phyloP scores from a whole-genome alignment of 2,113 vertebrate genomes.

The Ranitomeya imitator region DNA sequence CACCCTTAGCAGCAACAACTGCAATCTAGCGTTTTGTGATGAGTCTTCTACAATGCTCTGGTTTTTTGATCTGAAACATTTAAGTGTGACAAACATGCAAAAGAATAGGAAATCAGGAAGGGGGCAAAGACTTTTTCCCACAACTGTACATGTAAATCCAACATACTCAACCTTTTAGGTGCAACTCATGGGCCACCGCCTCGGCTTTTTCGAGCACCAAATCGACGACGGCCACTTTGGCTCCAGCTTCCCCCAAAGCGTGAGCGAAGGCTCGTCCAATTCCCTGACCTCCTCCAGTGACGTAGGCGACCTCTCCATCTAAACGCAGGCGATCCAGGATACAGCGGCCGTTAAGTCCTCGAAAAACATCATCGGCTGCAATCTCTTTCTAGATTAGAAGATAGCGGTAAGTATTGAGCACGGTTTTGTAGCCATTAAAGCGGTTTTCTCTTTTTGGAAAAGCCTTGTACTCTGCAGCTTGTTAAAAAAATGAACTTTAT shows the following conservation, averaged over 20 bases:
- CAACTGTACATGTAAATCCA: neutral
- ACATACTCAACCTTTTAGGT: slow-evolving; percentile 73
- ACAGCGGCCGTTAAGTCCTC: slow-evolving; percentile 62
- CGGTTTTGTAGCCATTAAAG: neutral
- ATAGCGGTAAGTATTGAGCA: fast-evolving
- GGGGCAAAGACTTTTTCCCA: no score
- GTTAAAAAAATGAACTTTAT: no score
- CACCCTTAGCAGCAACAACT: no score
- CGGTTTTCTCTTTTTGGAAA: neutral
- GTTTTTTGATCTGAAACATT: no score
- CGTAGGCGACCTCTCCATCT: slow-evolving; percentile 74
- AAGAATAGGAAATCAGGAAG: no score
- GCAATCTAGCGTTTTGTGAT: no score
- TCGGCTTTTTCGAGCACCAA: slow-evolving; percentile 74
- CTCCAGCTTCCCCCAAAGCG: slow-evolving; percentile 75
- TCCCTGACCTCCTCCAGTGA: slow-evolving; percentile 77
- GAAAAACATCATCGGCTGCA: slow-evolving; percentile 72
- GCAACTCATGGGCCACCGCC: slow-evolving; percentile 69
- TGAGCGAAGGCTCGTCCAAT: slow-evolving; percentile 80
- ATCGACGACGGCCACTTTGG: slow-evolving; percentile 78
- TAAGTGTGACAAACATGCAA: no score
- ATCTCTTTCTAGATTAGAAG: slow-evolving; percentile 57
- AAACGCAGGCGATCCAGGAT: slow-evolving; percentile 76
- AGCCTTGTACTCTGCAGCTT: no score
- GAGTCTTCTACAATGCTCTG: no score